A percentile compares a stretch with the other conserved stretches of the same genome.
Evolutionary conservation across 2,113 vertebrate genomes (phyloP).

Genomic region (Ammodytes marinus): DNA sequence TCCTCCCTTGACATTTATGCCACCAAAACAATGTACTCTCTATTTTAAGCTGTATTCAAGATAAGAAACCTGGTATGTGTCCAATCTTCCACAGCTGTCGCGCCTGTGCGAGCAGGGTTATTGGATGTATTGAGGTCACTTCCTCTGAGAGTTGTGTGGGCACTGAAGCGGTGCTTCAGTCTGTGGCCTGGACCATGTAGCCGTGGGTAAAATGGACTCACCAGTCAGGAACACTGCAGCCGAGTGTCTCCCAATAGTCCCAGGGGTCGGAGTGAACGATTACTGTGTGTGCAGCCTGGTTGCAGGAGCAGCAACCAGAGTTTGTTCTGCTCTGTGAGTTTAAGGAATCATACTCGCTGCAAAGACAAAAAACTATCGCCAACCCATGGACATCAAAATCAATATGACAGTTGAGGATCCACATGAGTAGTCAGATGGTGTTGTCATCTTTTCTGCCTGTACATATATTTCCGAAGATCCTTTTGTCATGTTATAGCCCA

Average conservation of each 20-base stretch:
- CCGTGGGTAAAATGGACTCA: slow-evolving; percentile 70
- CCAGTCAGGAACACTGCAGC: slow-evolving; percentile 44
- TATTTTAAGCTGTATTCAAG: slow-evolving; percentile 44
- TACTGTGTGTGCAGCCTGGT: slow-evolving; percentile 38
- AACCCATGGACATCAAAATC: slow-evolving; percentile 40
- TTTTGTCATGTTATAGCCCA: slow-evolving; percentile 39
- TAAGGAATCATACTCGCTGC: slow-evolving; percentile 16
- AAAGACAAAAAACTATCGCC: slow-evolving; percentile 41
- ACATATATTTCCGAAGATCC: slow-evolving; percentile 52
- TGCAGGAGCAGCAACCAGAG: slow-evolving; percentile 42
- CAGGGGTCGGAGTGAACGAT: slow-evolving; percentile 53
- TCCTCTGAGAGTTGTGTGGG: slow-evolving; percentile 76
- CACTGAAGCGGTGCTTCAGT: slow-evolving; percentile 71
- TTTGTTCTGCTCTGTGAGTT: slow-evolving; percentile 55
- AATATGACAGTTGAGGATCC: slow-evolving; percentile 38
- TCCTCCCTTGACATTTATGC: slow-evolving; percentile 50
- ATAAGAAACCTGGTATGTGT: slow-evolving; percentile 55
- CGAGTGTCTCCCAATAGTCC: slow-evolving; percentile 60
- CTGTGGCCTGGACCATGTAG: slow-evolving; percentile 68
- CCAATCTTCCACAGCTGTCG: slow-evolving; percentile 67
- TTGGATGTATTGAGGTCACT: slow-evolving; percentile 81
- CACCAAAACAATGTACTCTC: slow-evolving; percentile 52
- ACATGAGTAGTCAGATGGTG: slow-evolving; percentile 31
- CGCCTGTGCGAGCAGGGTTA: slow-evolving; percentile 71
- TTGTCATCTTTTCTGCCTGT: slow-evolving; percentile 29